Evolutionary conservation across 2,888 invertebrate genomes (phyloP), one percentile per base, ranked within the genome.

Genomic region (Trilocha varians): DNA sequence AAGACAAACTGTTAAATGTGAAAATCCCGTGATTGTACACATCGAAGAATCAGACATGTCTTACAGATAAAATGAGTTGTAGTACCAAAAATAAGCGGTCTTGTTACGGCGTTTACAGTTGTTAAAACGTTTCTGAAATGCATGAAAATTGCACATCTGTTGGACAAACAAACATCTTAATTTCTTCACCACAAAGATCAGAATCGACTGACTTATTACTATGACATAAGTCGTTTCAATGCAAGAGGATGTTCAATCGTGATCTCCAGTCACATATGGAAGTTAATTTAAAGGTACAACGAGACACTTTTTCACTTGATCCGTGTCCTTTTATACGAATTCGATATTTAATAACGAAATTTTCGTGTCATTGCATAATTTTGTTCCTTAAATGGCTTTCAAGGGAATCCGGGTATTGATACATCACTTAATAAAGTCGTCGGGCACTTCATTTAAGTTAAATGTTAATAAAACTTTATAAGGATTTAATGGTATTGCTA

Each of bases 51-150:
- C 70, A 71, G 46, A 55, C 65, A 68, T 68, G 61, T 73, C 77
- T 73, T 74, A 75, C 69, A 65, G 67, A 59, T 66, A 60, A 73
- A 79, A 71, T 78, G 70, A 78, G 78, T 77, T 78, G 75, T 78
- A 67, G 67, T 70, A 74, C 58, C 70, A 59, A 63, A 67, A 68
- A 54, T 62, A 62, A 65, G 57, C 63, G 59, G 52, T 59, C 53
- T 53, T 63, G 65, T 62, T 63, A 67, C 70, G 70, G 62, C 64
- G 62, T 59, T 71, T 66, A 62, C 57, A 67, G 62, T 59, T 48
- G 55, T 36, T 38, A 15, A 54, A 59, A 63, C 59, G 60, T 61
- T 57, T 45, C 52, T 53, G 53, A 63, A 74, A 65, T 62, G 62
- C 54, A 65, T 53, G 61, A 70, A 54, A 55, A 25, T n/a, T n/a